These are phyloP conservation scores for Pyrrhosoma nymphula DNA, from an alignment of 2,888 invertebrate genomes.

Conservation along the genomic window DNA sequence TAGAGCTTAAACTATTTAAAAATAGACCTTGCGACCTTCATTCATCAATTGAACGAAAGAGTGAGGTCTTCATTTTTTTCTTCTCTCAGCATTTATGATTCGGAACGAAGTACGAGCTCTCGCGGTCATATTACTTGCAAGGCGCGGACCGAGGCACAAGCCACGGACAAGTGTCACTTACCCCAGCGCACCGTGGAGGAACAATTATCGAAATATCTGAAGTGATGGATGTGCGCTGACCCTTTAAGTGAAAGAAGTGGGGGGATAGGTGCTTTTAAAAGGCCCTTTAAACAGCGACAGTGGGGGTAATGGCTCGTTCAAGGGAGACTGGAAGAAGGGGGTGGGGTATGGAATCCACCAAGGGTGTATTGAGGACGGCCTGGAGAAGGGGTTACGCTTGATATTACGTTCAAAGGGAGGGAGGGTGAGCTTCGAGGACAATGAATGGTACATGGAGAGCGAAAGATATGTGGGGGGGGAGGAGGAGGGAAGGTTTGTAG, in stretches of 20 bases:
- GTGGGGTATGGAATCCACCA: not conserved
- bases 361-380: not conserved
- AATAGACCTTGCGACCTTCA: not conserved
- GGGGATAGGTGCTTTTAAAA: not conserved
- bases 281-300: not conserved
- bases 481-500: not conserved
- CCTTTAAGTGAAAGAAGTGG: not conserved
- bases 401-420: not conserved
- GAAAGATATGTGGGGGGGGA: not conserved
- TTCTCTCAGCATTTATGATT: not conserved
- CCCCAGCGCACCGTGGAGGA: not conserved
- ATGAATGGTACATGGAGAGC: not conserved
- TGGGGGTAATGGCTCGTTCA: constrained; percentile 49
- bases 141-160: not conserved
- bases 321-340: not conserved
- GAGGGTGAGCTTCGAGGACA: not conserved
- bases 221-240: not conserved
- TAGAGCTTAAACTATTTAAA: too few relatives aligned
- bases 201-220: not conserved
- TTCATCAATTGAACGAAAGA: not conserved
- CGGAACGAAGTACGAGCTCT: not conserved
- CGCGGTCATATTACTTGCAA: not conserved
- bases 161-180: constrained; percentile 1
- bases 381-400: constrained; percentile 18
- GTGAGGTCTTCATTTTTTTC: too few relatives aligned